Base-by-base conservation (phyloP, 2,888 invertebrate genomes). In the Oxystoma pomonae region DNA sequence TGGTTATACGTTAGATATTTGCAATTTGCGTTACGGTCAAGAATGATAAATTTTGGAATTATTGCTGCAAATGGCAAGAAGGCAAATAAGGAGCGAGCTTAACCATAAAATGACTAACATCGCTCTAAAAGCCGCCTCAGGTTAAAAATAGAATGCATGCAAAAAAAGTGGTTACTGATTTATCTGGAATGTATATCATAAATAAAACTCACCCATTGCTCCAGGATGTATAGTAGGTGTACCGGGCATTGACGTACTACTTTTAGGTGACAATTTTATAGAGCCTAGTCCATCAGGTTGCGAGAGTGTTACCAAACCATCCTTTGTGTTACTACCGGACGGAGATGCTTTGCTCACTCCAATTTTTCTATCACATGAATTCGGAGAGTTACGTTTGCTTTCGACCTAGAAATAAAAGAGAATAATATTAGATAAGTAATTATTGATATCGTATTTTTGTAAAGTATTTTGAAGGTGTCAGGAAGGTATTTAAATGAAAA, bases 211-310 rank as follows among this genome's bases (percentile, higher is more conserved):
- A 72, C 86, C 85, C 7, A 89, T 77, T 0, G 89, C 87, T 75
- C 87, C 87, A 68, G 85, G 85, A 70, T 88, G 77, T 52, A 82
- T 85, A 53, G 65, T 83, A 68, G 86, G 85, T 2, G 84, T 85
- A 5, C 70, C 70, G 20, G 73, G 72, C 9, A 58, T 20, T 16
- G 58, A 20, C 51, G 87, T 85, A 7, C 87, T 85, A 72, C 83
- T 87, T 66, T 88, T 84, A 52, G 88, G 84, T 5, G 87, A 86
- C 70, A 86, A 83, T 73, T 87, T 85, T 19, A 83, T 63, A 9
- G 57, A 22, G 19, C 20, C 58, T 83, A 81, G 74, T 84, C 78
- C 20, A 77, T 82, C 68, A 75, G 68, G 58, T 55, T 81, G 81
- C 55, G 67, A 68, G 20, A 73, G 56, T 53, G 79, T 73, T 57